Base-by-base conservation (phyloP, 2,797 vertebrate species). In the Xenentodon cancila region DNA sequence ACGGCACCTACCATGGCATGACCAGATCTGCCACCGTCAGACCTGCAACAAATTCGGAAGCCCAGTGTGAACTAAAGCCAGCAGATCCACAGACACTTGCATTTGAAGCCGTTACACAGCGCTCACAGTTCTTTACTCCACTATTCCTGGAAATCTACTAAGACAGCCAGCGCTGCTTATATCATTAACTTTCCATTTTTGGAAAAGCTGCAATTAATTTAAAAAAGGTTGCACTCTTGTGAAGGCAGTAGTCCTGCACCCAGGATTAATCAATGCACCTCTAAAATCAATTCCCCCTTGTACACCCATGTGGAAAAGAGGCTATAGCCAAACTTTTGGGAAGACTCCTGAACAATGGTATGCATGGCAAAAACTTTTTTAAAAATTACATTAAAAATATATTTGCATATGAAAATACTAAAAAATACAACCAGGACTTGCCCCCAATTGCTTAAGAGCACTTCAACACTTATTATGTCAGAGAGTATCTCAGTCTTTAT, bases 1-100 rank as follows among this genome's bases (percentile, higher is more conserved):
- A 32, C 40, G 57, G 77, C 68, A 85, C 93, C 72, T 84, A 95
- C 94, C 94, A 96, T n/a, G 94, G 93, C 93, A 95, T 95, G 79
- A 95, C 93, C 22, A 94, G 87, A 86, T 94, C 94, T 61, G 89
- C 94, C 58, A 95, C 87, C 15, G 92, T 94, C 20, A 95, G 86
- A 79, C 94, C 94, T 95, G 85, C 56, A 91, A 84, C 19, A 64
- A 27, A 71, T 16, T 58, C 46, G 76, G 45, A 79, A 37, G 58
- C 42, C 37, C 4, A 5, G 37, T 4, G 37, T 60, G 21, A 56
- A 4, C 17, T 49, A 1, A 73, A 18, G 80, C 17, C 65, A 50
- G 45, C 6, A 53, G 3, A 59, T 22, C 51, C 11, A 1, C 43
- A 16, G 37, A 40, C 4, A 40, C 13, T 1, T 11, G 34, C 11